These are phyloP conservation scores for Oophaga pumilio DNA, from an alignment of 2,113 vertebrate species.

Conservation along the genomic window DNA sequence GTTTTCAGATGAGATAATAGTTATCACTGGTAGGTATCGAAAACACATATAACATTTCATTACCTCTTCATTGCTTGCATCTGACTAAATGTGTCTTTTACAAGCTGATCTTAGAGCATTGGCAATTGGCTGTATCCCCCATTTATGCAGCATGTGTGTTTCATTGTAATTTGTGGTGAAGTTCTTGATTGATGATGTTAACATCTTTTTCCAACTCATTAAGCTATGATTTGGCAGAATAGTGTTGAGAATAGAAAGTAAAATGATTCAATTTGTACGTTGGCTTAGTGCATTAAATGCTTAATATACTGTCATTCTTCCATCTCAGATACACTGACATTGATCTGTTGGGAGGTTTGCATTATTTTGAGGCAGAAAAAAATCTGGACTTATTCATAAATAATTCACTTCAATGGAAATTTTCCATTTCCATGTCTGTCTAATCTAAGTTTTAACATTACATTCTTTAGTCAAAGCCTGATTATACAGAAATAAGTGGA, in stretches of 20 bases:
- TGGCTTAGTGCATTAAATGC: slow-evolving; percentile 16
- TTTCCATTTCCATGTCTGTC: background rate
- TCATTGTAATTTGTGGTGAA: slow-evolving; percentile 51
- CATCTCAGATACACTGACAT: slow-evolving; percentile 25
- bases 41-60: slow-evolving; percentile 39
- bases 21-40: slow-evolving; percentile 47
- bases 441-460: background rate
- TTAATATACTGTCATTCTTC: slow-evolving; percentile 16
- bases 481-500: no score
- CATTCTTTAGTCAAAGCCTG: no score
- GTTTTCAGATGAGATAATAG: slow-evolving; percentile 51
- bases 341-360: slow-evolving; percentile 26
- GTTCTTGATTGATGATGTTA: slow-evolving; percentile 54
- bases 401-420: background rate
- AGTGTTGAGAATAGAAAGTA: background rate
- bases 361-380: background rate
- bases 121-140: slow-evolving; percentile 44
- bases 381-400: background rate
- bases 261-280: slow-evolving; percentile 40
- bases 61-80: slow-evolving; percentile 50
- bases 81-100: slow-evolving; percentile 47
- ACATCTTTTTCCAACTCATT: slow-evolving; percentile 50
- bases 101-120: slow-evolving; percentile 46
- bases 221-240: slow-evolving; percentile 39
- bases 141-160: slow-evolving; percentile 44